These are phyloP conservation scores for Adelphocoris suturalis DNA, from an alignment of 2,888 invertebrate species.

Conservation along the genomic window DNA sequence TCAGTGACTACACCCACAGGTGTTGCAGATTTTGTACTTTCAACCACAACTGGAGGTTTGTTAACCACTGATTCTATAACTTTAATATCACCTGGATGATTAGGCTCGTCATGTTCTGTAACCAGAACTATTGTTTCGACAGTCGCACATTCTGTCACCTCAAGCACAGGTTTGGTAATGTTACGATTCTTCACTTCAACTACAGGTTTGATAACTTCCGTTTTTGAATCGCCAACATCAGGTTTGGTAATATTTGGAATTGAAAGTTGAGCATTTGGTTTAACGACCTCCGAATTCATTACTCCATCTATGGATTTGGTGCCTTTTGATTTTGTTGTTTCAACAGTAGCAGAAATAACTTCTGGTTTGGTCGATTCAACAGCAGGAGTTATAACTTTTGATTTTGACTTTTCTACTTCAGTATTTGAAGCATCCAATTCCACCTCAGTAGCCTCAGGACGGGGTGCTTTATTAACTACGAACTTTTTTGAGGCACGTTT, in stretches of 20 bases:
- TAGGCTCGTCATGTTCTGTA: no score
- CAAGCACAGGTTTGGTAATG: no score
- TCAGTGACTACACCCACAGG: neutral
- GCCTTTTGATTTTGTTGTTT: neutral
- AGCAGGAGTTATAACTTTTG: neutral
- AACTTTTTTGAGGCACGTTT: neutral
- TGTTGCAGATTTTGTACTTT: no score
- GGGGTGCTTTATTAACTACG: neutral
- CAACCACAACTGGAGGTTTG: neutral
- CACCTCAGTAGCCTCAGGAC: no score
- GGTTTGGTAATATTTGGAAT: neutral
- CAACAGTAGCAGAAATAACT: neutral
- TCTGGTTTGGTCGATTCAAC: neutral
- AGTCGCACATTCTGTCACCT: no score
- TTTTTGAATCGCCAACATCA: neutral
- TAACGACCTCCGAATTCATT: no score
- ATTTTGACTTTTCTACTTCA: neutral
- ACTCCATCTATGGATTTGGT: neutral
- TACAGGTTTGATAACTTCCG: neutral
- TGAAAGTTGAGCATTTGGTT: no score
- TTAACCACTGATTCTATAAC: neutral
- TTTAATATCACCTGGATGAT: no score
- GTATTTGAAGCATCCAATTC: neutral
- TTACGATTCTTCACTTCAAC: neutral
- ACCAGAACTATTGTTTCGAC: no score